phyloP scores from a whole-genome alignment of 2,888 invertebrate genomes.

The Beris morrisii region DNA sequence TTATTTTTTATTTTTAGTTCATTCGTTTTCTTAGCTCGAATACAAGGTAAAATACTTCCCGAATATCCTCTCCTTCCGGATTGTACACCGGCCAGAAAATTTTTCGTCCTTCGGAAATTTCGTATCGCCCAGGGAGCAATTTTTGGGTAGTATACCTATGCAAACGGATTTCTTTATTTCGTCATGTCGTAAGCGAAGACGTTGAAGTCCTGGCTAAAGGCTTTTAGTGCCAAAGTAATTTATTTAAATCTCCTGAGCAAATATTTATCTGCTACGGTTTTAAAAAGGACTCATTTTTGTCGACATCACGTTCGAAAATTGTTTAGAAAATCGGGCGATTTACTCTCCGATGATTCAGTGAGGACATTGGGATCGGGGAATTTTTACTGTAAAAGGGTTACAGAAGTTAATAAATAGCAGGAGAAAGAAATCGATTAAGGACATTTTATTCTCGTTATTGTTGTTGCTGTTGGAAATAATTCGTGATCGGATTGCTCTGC shows the following conservation, averaged over 20 bases:
- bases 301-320: constrained; percentile 29
- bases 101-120: constrained; percentile 4
- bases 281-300: constrained; percentile 18
- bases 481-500: too few relatives aligned
- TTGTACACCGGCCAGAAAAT: constrained; percentile 5
- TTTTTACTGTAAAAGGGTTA: too few relatives aligned
- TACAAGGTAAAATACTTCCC: constrained; percentile 6
- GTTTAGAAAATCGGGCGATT: too few relatives aligned
- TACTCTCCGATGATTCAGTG: too few relatives aligned
- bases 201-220: constrained; percentile 13
- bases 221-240: constrained; percentile 26
- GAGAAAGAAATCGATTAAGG: too few relatives aligned
- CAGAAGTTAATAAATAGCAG: too few relatives aligned
- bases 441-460: too few relatives aligned
- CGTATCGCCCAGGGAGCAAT: neutral
- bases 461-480: too few relatives aligned
- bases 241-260: constrained; percentile 33
- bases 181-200: constrained; percentile 6
- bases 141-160: neutral
- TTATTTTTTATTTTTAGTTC: constrained; percentile 4
- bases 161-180: neutral
- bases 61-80: neutral
- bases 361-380: too few relatives aligned
- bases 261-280: constrained; percentile 26
- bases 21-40: constrained; percentile 4